Conservation (phyloP, 2,113 vertebrate genomes). For the Vicugna pacos region DNA sequence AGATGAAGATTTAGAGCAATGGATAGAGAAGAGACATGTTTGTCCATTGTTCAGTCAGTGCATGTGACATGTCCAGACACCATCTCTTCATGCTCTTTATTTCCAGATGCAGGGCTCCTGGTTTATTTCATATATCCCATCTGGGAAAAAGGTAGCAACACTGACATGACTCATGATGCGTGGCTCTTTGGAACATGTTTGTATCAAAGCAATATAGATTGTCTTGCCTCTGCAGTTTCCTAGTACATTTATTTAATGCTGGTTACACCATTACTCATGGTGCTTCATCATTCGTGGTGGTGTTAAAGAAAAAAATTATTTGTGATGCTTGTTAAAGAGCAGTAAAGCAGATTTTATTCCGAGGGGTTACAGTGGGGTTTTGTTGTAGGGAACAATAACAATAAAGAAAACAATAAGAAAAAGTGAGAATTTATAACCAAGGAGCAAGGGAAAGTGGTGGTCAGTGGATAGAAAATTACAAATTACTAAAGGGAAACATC, state of each 20-base stretch:
- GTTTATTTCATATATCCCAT: background rate
- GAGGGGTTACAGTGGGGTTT: background rate
- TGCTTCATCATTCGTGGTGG: background rate
- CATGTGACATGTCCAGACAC: background rate
- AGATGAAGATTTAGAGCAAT: background rate
- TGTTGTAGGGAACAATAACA: background rate
- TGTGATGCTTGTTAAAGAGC: background rate
- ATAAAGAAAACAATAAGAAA: background rate
- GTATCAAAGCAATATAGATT: background rate
- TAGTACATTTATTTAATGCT: conserved; percentile 27
- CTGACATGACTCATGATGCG: background rate
- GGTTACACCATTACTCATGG: background rate
- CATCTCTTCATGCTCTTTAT: background rate
- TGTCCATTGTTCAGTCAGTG: background rate
- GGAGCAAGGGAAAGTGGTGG: background rate
- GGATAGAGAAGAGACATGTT: background rate
- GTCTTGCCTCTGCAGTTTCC: background rate
- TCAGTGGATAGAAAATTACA: background rate
- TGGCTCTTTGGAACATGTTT: background rate
- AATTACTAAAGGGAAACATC: background rate
- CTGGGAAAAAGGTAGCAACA: background rate
- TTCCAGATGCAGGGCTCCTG: background rate
- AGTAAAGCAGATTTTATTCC: background rate
- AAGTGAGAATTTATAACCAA: background rate
- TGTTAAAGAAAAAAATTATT: background rate